phyloP scores from a whole-genome alignment of 2,797 vertebrate genomes.

The Melanogrammus aeglefinus region DNA sequence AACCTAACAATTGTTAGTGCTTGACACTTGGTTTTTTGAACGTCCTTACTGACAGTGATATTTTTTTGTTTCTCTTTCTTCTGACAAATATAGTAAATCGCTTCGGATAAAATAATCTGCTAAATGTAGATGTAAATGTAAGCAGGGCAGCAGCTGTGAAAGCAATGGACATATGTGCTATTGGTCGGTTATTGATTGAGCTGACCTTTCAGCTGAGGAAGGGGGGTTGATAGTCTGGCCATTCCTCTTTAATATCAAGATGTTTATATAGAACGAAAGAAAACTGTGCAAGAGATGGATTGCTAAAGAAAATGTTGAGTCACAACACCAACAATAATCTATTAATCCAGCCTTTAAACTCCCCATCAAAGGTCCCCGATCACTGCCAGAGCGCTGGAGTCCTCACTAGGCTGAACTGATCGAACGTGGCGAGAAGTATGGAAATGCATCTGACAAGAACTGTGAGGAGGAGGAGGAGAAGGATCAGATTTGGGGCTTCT shows the following conservation, averaged over 20 bases:
- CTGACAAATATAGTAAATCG: no score
- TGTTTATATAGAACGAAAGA: background rate
- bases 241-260: background rate
- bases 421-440: conserved; percentile 26
- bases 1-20: no score
- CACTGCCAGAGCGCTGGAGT: background rate
- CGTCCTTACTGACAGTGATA: no score
- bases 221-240: background rate
- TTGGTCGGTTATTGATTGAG: conserved; percentile 7
- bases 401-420: background rate
- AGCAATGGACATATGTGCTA: conserved; percentile 19
- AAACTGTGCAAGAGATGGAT: background rate
- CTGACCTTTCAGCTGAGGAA: background rate
- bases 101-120: no score
- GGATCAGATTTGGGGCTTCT: conserved; percentile 55
- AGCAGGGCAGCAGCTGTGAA: conserved; percentile 1
- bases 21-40: no score
- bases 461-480: conserved; percentile 7
- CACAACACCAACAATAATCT: background rate
- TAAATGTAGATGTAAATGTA: background rate
- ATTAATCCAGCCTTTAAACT: background rate
- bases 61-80: no score
- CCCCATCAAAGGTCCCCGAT: background rate
- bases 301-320: background rate
- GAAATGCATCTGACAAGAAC: conserved; percentile 54